A percentile compares a stretch with the other conserved stretches of the same genome.
Conservation (phyloP, 2,797 vertebrate genomes). For the Acestrorhynchus altus region DNA sequence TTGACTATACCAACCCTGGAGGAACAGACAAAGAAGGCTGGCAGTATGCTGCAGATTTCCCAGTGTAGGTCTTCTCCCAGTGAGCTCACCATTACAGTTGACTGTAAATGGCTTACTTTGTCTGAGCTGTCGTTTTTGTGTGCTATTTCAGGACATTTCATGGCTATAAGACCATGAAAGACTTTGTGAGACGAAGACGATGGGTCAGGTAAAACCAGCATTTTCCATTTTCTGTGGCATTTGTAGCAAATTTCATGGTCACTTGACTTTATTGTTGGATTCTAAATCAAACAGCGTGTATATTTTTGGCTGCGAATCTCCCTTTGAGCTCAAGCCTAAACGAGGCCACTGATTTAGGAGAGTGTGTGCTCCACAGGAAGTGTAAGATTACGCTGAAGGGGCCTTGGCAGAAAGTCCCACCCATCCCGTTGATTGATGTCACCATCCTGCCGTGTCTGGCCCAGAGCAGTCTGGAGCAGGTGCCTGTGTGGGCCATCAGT, state of each 20-base stretch:
- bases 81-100: neutral
- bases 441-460: constrained; percentile 88
- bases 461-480: constrained; percentile 74
- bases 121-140: constrained; percentile 26
- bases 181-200: constrained; percentile 92
- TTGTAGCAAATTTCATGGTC: neutral
- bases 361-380: constrained; percentile 76
- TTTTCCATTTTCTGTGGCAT: neutral
- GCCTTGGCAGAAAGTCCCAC: constrained; percentile 93
- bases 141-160: constrained; percentile 86
- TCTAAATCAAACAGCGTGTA: neutral
- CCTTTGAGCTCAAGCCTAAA: too few species aligned
- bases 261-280: too few species aligned
- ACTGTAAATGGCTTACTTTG: neutral
- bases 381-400: constrained; percentile 88
- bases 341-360: too few species aligned
- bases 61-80: constrained; percentile 79
- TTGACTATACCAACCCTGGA: constrained; percentile 84
- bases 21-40: constrained; percentile 94
- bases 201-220: constrained; percentile 86
- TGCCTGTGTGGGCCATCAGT: constrained; percentile 93
- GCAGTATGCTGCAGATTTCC: constrained; percentile 97
- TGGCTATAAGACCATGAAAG: constrained; percentile 95
- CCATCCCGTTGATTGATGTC: constrained; percentile 87
- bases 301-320: neutral